Conservation (phyloP, 2,113 vertebrate species). For the Spea multiplicata region DNA sequence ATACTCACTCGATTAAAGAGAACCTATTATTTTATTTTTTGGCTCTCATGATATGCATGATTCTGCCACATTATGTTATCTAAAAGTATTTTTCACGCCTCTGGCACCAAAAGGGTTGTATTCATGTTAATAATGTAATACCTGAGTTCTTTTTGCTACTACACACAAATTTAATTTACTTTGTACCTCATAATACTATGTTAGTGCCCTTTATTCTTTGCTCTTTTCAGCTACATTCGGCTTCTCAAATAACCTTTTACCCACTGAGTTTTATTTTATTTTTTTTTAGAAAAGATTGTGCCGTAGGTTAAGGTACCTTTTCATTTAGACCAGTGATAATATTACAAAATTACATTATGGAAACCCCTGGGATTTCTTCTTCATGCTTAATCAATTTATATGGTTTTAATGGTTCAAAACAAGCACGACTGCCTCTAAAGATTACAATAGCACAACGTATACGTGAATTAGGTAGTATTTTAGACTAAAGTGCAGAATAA, state of each 20-base stretch:
- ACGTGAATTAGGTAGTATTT: constrained; percentile 4
- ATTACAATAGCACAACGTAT: constrained; percentile 2
- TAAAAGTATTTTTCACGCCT: too few species aligned
- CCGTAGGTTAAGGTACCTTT: constrained; percentile 21
- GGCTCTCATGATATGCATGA: too few species aligned
- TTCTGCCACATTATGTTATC: too few species aligned
- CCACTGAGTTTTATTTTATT: neutral
- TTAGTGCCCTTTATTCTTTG: neutral
- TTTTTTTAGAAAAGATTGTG: constrained; percentile 6
- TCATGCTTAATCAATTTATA: constrained; percentile 16
- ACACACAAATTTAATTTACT: neutral
- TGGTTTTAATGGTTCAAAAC: constrained; percentile 16
- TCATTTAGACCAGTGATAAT: constrained; percentile 20
- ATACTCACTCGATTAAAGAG: too few species aligned
- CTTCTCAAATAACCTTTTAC: constrained; percentile 9
- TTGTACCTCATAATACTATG: neutral
- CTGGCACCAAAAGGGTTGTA: too few species aligned
- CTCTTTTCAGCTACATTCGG: neutral
- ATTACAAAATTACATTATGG: constrained; percentile 13
- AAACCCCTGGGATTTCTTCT: constrained; percentile 13
- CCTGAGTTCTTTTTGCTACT: neutral
- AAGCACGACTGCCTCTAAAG: constrained; percentile 11
- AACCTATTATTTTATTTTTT: too few species aligned
- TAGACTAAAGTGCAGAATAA: too few species aligned
- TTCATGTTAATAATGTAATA: neutral